Conservation (phyloP, 64 coral and sea anemone species). For the Montipora cactus region DNA sequence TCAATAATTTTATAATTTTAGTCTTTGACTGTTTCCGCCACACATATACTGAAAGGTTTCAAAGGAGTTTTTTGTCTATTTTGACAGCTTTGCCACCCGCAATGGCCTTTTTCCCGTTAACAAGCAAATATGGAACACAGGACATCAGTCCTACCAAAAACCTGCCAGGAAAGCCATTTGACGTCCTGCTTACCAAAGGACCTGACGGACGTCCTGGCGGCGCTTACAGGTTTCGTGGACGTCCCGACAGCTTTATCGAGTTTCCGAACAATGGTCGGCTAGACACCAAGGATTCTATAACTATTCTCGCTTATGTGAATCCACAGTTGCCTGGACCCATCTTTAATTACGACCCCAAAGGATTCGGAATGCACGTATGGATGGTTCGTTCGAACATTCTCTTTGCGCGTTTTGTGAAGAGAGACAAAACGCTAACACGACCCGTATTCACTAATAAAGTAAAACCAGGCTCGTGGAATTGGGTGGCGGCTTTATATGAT, state of each 20-base stretch:
- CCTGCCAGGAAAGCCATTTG: conserved; percentile 44
- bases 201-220: conserved; percentile 62
- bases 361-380: conserved; percentile 75
- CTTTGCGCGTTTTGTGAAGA: conserved; percentile 67
- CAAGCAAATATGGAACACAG: conserved; percentile 13
- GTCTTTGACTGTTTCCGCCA: too few species aligned
- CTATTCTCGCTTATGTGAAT: conserved; percentile 69
- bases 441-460: conserved; percentile 56
- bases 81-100: conserved; percentile 69
- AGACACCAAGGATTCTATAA: conserved; percentile 65
- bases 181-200: conserved; percentile 10
- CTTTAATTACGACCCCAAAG: conserved; percentile 68
- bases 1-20: too few species aligned
- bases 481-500: conserved; percentile 67
- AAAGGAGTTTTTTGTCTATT: background rate
- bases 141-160: conserved; percentile 76
- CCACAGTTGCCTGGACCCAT: conserved; percentile 68
- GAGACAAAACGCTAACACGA: conserved; percentile 39
- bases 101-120: conserved; percentile 79
- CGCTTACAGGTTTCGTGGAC: conserved; percentile 56
- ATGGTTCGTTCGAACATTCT: conserved; percentile 59
- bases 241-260: conserved; percentile 74
- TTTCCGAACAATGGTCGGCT: conserved; percentile 77
- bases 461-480: conserved; percentile 56
- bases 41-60: too few species aligned